Evolutionary conservation across 2,797 vertebrate species (phyloP).

Genomic region (Channa striata): DNA sequence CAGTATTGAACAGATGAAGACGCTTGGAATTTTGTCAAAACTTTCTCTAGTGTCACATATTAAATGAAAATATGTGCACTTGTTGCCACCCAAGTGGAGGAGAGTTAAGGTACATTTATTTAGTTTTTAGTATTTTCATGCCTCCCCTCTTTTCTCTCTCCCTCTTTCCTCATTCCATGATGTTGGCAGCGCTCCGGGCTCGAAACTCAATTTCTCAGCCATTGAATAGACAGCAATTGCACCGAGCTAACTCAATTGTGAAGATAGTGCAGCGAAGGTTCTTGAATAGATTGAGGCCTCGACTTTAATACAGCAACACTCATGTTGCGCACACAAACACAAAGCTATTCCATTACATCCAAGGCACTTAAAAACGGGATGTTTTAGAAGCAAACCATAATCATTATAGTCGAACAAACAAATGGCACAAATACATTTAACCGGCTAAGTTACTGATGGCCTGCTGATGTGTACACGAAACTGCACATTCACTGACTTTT

Average conservation of each 20-base stretch:
- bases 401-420: constrained; percentile 61
- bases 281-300: constrained; percentile 86
- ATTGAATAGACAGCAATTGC: constrained; percentile 86
- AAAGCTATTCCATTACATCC: constrained; percentile 77
- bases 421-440: constrained; percentile 70
- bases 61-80: constrained; percentile 68
- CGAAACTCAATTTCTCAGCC: constrained; percentile 88
- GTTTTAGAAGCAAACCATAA: constrained; percentile 67
- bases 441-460: constrained; percentile 40
- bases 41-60: constrained; percentile 67
- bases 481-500: constrained; percentile 27
- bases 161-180: constrained; percentile 64
- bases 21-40: constrained; percentile 62
- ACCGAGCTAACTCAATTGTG: constrained; percentile 85
- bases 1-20: constrained; percentile 50
- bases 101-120: constrained; percentile 72
- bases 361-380: constrained; percentile 75
- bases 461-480: constrained; percentile 58
- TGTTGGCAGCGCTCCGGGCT: constrained; percentile 82
- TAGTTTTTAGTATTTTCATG: constrained; percentile 57
- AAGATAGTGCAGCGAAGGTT: constrained; percentile 82
- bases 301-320: constrained; percentile 84
- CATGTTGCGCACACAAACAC: constrained; percentile 78
- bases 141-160: constrained; percentile 45
- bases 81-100: constrained; percentile 46